Evolutionary conservation across 2,113 vertebrate genomes (phyloP).

Genomic region (Rhynchomys soricoides): DNA sequence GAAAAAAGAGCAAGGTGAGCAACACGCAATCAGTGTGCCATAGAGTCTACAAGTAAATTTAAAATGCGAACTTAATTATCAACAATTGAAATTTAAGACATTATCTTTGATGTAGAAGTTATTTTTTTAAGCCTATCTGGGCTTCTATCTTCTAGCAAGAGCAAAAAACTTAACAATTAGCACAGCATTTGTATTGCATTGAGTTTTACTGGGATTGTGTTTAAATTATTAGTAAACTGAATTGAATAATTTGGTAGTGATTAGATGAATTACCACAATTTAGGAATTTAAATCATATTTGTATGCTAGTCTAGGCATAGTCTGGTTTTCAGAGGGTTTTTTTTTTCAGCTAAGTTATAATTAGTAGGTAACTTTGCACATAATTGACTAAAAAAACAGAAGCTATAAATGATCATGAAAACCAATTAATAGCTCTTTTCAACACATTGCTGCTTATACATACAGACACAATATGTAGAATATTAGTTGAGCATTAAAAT

Average conservation of each 20-base stretch:
- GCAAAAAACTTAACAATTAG: background rate
- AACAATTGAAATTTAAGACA: background rate
- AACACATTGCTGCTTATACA: conserved; percentile 52
- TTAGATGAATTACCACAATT: conserved; percentile 59
- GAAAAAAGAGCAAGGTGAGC: background rate
- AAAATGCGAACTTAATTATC: conserved; percentile 30
- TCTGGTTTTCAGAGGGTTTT: conserved; percentile 71
- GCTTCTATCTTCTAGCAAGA: background rate
- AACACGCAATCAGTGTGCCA: background rate
- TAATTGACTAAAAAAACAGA: conserved; percentile 67
- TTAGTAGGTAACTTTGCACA: conserved; percentile 57
- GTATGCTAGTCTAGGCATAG: conserved; percentile 47
- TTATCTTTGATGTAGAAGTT: background rate
- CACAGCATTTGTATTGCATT: background rate
- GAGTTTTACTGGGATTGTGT: background rate
- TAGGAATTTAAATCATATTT: conserved; percentile 58
- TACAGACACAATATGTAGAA: background rate
- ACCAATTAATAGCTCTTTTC: conserved; percentile 64
- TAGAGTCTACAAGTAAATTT: background rate
- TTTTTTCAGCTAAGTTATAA: conserved; percentile 61
- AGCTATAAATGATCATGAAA: conserved; percentile 66
- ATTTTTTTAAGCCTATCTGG: background rate
- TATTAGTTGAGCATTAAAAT: conserved; percentile 42
- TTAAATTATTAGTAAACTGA: background rate
- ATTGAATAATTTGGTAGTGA: conserved; percentile 6